Conservation (phyloP, 2,113 vertebrate species). For the Tricholaema leucomelas region DNA sequence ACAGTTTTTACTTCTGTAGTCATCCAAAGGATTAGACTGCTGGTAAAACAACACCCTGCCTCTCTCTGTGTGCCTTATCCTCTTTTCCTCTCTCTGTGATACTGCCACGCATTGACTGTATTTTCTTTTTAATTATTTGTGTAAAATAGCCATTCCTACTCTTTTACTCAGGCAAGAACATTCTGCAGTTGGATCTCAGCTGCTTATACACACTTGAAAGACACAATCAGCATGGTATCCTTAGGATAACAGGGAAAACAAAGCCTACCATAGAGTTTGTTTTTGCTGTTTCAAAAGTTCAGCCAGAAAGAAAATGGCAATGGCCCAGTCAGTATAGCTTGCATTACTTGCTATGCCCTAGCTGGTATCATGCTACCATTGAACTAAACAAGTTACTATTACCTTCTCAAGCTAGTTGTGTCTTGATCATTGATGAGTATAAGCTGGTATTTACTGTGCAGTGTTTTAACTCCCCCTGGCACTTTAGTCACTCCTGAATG, state of each 20-base stretch:
- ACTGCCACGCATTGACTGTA: background rate
- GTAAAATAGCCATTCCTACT: background rate
- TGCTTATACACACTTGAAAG: background rate
- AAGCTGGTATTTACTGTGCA: background rate
- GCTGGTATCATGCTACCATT: background rate
- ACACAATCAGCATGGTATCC: background rate
- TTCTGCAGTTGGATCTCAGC: background rate
- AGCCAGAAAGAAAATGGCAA: background rate
- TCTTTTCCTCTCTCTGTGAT: background rate
- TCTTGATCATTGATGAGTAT: background rate
- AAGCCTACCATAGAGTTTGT: background rate
- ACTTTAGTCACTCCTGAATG: background rate
- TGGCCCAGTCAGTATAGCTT: background rate
- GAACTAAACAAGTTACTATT: background rate
- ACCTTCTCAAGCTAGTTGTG: background rate
- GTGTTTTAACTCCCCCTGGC: background rate
- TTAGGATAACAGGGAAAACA: background rate
- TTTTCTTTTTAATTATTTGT: conserved; percentile 7
- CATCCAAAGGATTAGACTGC: background rate
- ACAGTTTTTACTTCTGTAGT: conserved; percentile 13
- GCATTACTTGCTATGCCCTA: background rate
- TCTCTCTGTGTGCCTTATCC: background rate
- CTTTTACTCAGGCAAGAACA: background rate
- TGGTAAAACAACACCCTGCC: background rate
- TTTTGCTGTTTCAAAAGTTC: background rate